Evolutionary conservation across 1,140 invertebrate species (phyloP), one percentile per base, ranked within the genome.

Genomic region (Geopemphigus sp.): DNA sequence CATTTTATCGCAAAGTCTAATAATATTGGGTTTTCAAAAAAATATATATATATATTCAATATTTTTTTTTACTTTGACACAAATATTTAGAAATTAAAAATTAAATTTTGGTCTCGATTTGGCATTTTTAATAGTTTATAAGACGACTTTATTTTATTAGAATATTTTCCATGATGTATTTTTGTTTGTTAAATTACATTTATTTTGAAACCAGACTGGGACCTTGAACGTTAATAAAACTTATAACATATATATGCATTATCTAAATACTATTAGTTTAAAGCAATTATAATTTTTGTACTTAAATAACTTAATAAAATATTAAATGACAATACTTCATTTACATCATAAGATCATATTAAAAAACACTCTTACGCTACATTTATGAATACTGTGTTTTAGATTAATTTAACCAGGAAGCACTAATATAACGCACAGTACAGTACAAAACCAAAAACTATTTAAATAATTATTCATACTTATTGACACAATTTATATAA

Each of bases 201-300:
- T 68, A 68, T 22, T 68, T 68, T 6, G 1, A 68, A 68, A 68
- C 66, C 15, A 8, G 15, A 17, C 66, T 68, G 24, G 50, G 66
- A 68, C 66, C 66, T 68, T 68, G 66, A 10, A 68, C 26, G 45
- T 15, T 26, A 68, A 68, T 68, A 47, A 68, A 68, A 68, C 22
- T 50, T 11, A 22, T 19, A 29, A 19, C 29, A 68, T 47, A 50
- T 17, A 54, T 12, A 15, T 54, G 24, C 12, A 8, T 24, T 56
- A 47, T 66, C 45, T 17, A 66, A 66, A 66, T 66, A n/a, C 22
- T 6, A 66, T 10, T 24, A 66, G 39, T 19, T 45, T 39, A n/a
- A 64, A 19, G 63, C 12, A 64, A 29, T 45, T 45, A 39, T 12
- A 64, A 39, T 64, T 39, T n/a, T 32, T 39, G 6, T 64, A 64